Evolutionary conservation across 2,888 invertebrate genomes (phyloP).

Genomic region (Muscina levida): DNA sequence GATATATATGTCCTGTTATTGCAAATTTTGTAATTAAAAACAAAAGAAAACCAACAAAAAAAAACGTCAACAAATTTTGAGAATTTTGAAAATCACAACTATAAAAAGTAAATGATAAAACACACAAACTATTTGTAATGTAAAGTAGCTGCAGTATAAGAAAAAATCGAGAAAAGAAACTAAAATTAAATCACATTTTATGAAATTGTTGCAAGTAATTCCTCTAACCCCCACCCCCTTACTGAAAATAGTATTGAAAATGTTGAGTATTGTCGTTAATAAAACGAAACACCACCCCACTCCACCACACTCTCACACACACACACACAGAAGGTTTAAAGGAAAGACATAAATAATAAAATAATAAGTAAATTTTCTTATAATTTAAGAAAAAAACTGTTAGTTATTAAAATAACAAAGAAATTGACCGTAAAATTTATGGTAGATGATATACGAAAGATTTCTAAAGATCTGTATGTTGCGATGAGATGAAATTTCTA

Average conservation of each 20-base stretch:
- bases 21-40: too few species aligned
- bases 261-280: too few species aligned
- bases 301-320: conserved; percentile 33
- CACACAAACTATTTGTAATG: too few species aligned
- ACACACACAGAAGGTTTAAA: conserved; percentile 22
- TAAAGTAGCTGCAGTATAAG: too few species aligned
- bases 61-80: too few species aligned
- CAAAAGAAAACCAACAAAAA: not conserved
- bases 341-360: conserved; percentile 21
- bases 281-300: too few species aligned
- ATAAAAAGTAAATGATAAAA: not conserved
- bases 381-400: conserved; percentile 38
- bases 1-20: conserved; percentile 43
- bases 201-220: conserved; percentile 61
- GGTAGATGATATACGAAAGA: conserved; percentile 47
- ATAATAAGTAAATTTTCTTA: too few species aligned
- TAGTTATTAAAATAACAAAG: conserved; percentile 32
- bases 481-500: conserved; percentile 53
- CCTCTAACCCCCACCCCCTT: conserved; percentile 19
- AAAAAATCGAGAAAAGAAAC: conserved; percentile 8
- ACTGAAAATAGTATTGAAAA: conserved; percentile 22
- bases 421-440: conserved; percentile 27
- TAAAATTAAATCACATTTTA: conserved; percentile 58
- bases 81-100: conserved; percentile 11
- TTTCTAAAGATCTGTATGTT: conserved; percentile 31